phyloP scores from a whole-genome alignment of 2,797 vertebrate genomes.

The Thalassophryne amazonica region DNA sequence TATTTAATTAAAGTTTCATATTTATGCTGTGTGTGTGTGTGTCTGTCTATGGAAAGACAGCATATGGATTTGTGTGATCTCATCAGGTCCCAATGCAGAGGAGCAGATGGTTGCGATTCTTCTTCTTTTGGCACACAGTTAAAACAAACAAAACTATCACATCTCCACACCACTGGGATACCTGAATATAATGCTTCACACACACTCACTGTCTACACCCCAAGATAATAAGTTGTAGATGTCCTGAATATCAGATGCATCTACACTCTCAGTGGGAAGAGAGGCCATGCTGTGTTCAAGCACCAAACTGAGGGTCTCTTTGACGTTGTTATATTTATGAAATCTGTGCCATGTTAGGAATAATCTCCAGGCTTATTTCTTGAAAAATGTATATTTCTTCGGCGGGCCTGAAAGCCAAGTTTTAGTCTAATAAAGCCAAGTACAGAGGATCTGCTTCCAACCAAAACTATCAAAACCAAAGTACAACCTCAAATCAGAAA shows the following conservation, averaged over 20 bases:
- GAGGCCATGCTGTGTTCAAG: not conserved
- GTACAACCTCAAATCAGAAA: too few relatives aligned
- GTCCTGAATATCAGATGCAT: constrained; percentile 17
- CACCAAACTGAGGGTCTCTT: not conserved
- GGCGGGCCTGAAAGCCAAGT: too few relatives aligned
- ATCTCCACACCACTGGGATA: constrained; percentile 39
- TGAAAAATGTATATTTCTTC: too few relatives aligned
- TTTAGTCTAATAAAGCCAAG: too few relatives aligned
- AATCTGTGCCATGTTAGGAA: not conserved
- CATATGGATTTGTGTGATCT: constrained; percentile 27
- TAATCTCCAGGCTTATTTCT: too few relatives aligned
- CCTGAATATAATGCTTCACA: constrained; percentile 26
- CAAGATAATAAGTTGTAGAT: constrained; percentile 26
- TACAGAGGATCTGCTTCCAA: too few relatives aligned
- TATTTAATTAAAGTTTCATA: not conserved
- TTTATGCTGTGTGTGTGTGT: constrained; percentile 4
- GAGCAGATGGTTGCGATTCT: constrained; percentile 66
- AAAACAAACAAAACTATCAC: constrained; percentile 30
- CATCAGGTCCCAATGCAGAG: constrained; percentile 41
- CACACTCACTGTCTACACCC: constrained; percentile 6
- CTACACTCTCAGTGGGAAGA: not conserved
- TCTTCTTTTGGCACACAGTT: constrained; percentile 56
- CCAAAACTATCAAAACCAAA: too few relatives aligned
- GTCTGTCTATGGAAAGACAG: constrained; percentile 2
- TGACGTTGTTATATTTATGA: not conserved